phyloP scores from a whole-genome alignment of 2,888 invertebrate species.

The Rhamnusium bicolor region DNA sequence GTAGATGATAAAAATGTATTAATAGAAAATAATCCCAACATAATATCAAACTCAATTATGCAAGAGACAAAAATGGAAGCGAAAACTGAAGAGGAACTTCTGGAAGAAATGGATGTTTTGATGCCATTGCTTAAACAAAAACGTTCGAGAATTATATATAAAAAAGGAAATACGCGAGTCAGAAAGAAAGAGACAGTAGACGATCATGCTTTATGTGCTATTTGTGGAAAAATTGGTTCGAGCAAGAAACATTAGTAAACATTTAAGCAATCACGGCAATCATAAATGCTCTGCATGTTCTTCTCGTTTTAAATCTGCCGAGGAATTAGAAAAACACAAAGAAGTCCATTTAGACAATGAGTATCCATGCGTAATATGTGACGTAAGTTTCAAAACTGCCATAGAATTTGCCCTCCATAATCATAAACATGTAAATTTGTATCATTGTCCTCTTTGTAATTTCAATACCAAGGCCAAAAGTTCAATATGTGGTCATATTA shows the following conservation, averaged over 20 bases:
- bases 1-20: conserved; percentile 17
- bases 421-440: conserved; percentile 50
- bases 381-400: conserved; percentile 55
- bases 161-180: neutral
- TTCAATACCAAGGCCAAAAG: conserved; percentile 51
- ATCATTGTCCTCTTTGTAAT: conserved; percentile 55
- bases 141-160: neutral
- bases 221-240: conserved; percentile 48
- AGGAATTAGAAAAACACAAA: conserved; percentile 56
- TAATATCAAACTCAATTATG: neutral
- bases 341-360: conserved; percentile 56
- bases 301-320: conserved; percentile 44
- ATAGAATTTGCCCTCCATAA: conserved; percentile 57
- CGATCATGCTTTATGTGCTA: conserved; percentile 39
- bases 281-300: conserved; percentile 48
- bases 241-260: conserved; percentile 29
- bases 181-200: neutral
- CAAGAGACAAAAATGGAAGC: neutral
- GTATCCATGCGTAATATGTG: conserved; percentile 58
- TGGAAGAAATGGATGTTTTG: neutral
- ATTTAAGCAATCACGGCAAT: conserved; percentile 42
- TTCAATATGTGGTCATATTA: conserved; percentile 54
- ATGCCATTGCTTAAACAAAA: neutral
- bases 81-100: neutral
- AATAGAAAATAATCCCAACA: conserved; percentile 12